These are phyloP conservation scores for Micrasema longulum DNA, from an alignment of 1,140 invertebrate species.

Conservation along the genomic window DNA sequence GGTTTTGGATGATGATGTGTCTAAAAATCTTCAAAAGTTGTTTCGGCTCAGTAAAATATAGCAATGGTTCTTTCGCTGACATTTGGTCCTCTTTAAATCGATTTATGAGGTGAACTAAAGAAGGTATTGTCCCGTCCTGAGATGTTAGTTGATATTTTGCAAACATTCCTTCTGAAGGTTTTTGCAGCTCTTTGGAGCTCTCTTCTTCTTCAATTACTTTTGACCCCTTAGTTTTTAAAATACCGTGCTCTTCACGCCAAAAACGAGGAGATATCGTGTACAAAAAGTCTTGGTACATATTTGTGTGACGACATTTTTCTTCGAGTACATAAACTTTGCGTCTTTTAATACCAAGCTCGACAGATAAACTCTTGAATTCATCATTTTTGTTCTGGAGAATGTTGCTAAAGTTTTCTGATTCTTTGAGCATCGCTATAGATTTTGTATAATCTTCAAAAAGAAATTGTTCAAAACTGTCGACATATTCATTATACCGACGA, in stretches of 20 bases:
- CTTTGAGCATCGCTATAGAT: slow-evolving; percentile 69
- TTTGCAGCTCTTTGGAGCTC: neutral
- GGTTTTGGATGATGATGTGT: slow-evolving; percentile 73
- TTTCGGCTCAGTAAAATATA: slow-evolving; percentile 71
- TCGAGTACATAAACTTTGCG: slow-evolving; percentile 72
- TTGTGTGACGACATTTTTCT: slow-evolving; percentile 71
- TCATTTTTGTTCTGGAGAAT: slow-evolving; percentile 66
- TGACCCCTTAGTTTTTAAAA: slow-evolving; percentile 36
- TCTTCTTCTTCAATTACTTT: slow-evolving; percentile 8
- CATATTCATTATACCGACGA: slow-evolving; percentile 68
- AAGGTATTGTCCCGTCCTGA: slow-evolving; percentile 31
- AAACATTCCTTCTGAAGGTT: slow-evolving; percentile 36
- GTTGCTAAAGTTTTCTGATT: slow-evolving; percentile 66
- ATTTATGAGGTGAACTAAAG: slow-evolving; percentile 58
- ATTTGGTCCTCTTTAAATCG: slow-evolving; percentile 65
- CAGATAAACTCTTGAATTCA: slow-evolving; percentile 66
- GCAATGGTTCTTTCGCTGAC: slow-evolving; percentile 60
- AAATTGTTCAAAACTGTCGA: slow-evolving; percentile 73
- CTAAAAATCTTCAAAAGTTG: slow-evolving; percentile 70
- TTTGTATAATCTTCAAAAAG: slow-evolving; percentile 71
- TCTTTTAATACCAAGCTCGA: slow-evolving; percentile 65
- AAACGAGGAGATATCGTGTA: slow-evolving; percentile 70
- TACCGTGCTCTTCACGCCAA: slow-evolving; percentile 66
- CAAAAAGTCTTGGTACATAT: slow-evolving; percentile 76
- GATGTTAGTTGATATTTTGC: slow-evolving; percentile 19